Percentiles rank a stretch among this genome's conserved stretches.
These are phyloP conservation scores for Callopanchax toddi DNA, from an alignment of 2,113 vertebrate species.

Conservation along the genomic window DNA sequence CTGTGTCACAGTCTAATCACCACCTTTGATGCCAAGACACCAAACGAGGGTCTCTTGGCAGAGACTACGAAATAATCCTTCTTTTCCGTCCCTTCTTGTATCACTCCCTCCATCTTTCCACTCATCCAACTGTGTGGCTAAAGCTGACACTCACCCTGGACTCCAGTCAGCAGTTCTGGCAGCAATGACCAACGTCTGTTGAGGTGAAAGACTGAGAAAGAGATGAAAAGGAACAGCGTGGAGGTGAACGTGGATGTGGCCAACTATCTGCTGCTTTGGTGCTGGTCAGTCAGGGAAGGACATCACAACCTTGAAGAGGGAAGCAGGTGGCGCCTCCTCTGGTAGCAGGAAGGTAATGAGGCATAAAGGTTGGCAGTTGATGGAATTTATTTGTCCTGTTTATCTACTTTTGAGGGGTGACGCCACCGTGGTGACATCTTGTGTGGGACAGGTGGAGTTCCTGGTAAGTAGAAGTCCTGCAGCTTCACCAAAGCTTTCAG, in stretches of 20 bases:
- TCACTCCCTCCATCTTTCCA: slow-evolving; percentile 45
- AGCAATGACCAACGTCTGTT: slow-evolving; percentile 47
- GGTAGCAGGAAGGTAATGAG: slow-evolving; percentile 54
- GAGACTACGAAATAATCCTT: slow-evolving; percentile 41
- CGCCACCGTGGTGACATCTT: slow-evolving; percentile 28
- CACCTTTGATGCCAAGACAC: slow-evolving; percentile 48
- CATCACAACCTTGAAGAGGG: slow-evolving; percentile 55
- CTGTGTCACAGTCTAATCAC: slow-evolving; percentile 49
- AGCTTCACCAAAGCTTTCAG: neutral
- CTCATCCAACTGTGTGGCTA: slow-evolving; percentile 66
- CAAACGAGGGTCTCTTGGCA: slow-evolving; percentile 65
- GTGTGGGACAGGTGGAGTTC: slow-evolving; percentile 27
- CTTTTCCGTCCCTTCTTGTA: slow-evolving; percentile 31
- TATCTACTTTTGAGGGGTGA: slow-evolving; percentile 50
- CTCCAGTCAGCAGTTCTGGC: slow-evolving; percentile 66
- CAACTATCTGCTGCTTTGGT: slow-evolving; percentile 43
- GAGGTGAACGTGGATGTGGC: slow-evolving; percentile 18
- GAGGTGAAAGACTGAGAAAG: slow-evolving; percentile 23
- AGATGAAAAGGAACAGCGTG: slow-evolving; percentile 16
- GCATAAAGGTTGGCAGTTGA: slow-evolving; percentile 43
- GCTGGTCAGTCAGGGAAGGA: slow-evolving; percentile 36
- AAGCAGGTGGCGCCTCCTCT: slow-evolving; percentile 66
- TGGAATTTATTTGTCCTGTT: slow-evolving; percentile 47
- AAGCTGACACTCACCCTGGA: slow-evolving; percentile 68
- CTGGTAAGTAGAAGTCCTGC: slow-evolving; percentile 8